phyloP scores from a whole-genome alignment of 2,888 invertebrate genomes.

The Drosophila conformis region DNA sequence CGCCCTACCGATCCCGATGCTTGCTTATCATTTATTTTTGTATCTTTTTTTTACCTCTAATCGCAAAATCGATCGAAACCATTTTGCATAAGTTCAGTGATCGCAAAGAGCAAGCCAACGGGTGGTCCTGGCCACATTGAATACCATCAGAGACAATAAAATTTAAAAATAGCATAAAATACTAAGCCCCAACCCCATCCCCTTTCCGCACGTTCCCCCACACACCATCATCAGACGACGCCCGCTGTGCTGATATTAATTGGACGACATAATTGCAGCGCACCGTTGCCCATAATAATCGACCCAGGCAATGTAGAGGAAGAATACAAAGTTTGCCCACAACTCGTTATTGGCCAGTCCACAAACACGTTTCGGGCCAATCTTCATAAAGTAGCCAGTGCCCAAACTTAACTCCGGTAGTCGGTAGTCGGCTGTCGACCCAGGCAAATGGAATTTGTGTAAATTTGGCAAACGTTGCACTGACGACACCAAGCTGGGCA shows the following conservation, averaged over 20 bases:
- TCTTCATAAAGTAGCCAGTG: conserved; percentile 51
- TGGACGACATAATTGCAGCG: conserved; percentile 84
- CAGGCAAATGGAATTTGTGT: conserved; percentile 71
- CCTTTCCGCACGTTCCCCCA: conserved; percentile 12
- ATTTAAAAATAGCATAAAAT: conserved; percentile 73
- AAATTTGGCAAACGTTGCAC: conserved; percentile 72
- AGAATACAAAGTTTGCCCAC: conserved; percentile 21
- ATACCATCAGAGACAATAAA: conserved; percentile 70
- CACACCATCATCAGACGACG: conserved; percentile 45
- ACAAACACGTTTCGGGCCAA: conserved; percentile 75
- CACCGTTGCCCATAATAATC: conserved; percentile 83
- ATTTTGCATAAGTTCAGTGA: conserved; percentile 59
- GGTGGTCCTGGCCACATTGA: conserved; percentile 61
- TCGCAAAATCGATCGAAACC: conserved; percentile 50
- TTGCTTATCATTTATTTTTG: conserved; percentile 50
- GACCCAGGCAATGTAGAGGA: conserved; percentile 45
- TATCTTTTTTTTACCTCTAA: conserved; percentile 34
- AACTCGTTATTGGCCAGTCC: conserved; percentile 76
- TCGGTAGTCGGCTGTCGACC: conserved; percentile 31
- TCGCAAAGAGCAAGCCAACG: conserved; percentile 44
- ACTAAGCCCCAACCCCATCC: conserved; percentile 7
- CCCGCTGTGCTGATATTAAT: conserved; percentile 83
- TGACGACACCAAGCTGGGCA: conserved; percentile 44
- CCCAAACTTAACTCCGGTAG: conserved; percentile 41
- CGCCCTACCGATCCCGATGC: conserved; percentile 27